Conservation (phyloP, 2,113 vertebrate genomes). For the Halcyon senegalensis region DNA sequence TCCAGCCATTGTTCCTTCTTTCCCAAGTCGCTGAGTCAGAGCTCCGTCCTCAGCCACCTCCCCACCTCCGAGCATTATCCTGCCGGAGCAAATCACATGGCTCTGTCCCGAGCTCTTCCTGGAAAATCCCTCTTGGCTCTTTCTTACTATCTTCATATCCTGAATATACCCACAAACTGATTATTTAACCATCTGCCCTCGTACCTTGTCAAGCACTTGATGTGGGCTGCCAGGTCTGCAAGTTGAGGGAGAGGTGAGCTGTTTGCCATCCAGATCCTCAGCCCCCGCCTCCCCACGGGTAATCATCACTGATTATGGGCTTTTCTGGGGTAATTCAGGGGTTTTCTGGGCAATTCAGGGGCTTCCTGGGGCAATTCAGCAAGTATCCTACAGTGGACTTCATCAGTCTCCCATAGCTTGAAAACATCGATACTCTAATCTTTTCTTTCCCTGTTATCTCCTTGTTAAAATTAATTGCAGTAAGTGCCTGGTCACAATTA, state of each 20-base stretch:
- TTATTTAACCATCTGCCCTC: rapidly evolving
- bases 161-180: not conserved
- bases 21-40: not conserved
- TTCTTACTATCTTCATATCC: not conserved
- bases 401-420: not conserved
- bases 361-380: rapidly evolving
- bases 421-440: not conserved
- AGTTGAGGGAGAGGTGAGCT: not conserved
- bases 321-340: rapidly evolving
- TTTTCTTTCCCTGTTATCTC: not conserved
- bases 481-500: not conserved
- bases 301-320: rapidly evolving
- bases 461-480: not conserved
- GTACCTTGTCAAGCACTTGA: not conserved
- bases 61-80: rapidly evolving
- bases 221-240: not conserved
- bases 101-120: rapidly evolving
- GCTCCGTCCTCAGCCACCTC: not conserved
- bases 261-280: not conserved
- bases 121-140: not conserved
- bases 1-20: rapidly evolving
- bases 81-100: not conserved
- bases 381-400: not conserved
- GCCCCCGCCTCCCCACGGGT: rapidly evolving
- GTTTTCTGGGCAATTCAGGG: not conserved